Evolutionary conservation across 2,888 invertebrate genomes (phyloP).

Genomic region (Plusia festucae): DNA sequence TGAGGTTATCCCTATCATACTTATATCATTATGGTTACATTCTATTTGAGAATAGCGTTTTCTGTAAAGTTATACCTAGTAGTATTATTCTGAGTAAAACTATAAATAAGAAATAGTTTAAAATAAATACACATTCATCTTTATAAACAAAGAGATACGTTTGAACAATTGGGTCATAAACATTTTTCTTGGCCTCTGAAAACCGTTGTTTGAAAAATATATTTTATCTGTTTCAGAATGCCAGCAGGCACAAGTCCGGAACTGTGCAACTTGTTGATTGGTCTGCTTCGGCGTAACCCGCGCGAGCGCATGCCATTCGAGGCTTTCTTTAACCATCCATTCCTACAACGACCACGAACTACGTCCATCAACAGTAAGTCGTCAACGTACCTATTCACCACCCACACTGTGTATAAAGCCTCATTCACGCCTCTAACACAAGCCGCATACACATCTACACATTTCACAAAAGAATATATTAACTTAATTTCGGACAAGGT

Average conservation of each 20-base stretch:
- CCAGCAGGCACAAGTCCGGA: constrained; percentile 97
- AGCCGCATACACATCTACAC: constrained; percentile 24
- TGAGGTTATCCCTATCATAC: background rate
- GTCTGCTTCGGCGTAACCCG: constrained; percentile 97
- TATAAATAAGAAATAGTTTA: background rate
- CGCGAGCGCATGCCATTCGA: constrained; percentile 99
- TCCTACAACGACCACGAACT: constrained; percentile 92
- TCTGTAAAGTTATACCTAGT: background rate
- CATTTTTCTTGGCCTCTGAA: too few species aligned
- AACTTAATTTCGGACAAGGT: constrained; percentile 18
- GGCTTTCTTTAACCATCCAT: constrained; percentile 98
- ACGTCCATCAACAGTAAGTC: constrained; percentile 85
- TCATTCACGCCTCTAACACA: constrained; percentile 25
- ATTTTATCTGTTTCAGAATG: constrained; percentile 91
- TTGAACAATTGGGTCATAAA: too few species aligned
- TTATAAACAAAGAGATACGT: too few species aligned
- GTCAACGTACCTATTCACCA: constrained; percentile 8
- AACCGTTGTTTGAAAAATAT: constrained; percentile 13
- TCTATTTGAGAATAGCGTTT: background rate
- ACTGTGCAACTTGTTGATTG: constrained; percentile 95
- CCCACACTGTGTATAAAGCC: constrained; percentile 17
- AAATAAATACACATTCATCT: background rate
- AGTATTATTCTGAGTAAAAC: background rate
- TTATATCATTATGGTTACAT: background rate
- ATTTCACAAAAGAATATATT: constrained; percentile 14